Evolutionary conservation across 2,888 invertebrate species (phyloP), one percentile per base, ranked within the genome.

Genomic region (Allygus modestus): DNA sequence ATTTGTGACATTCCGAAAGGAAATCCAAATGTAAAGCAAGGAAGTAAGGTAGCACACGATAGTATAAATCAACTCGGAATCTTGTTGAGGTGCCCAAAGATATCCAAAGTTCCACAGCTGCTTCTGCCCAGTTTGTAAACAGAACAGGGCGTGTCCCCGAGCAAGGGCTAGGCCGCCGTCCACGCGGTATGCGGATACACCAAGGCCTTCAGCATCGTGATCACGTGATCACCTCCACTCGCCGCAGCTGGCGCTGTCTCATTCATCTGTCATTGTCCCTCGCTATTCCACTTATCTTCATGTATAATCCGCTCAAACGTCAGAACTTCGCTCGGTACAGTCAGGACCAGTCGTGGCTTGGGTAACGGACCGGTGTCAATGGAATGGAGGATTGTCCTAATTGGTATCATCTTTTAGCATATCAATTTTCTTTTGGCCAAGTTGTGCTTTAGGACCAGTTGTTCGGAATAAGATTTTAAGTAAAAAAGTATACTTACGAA

Each of bases 161-260:
- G 65, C 9, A 28, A 0, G 9, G 9, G 65, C 1, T 28, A 0
- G 1, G 20, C 20, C 4, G 31, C 69, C 58, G 58, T 11, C 69
- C 73, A 41, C 73, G 41, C 41, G 73, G 73, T 20, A 37, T 41
- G 41, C 43, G 37, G 73, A 43, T 73, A 43, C 43, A 41, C 41
- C 37, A 41, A 37, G 41, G 73, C 23, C 73, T 43, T 43, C 73
- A 73, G 73, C n/a, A 37, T 41, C 4, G 73, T 9, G 33, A 33
- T 73, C 73, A 73, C 43, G 73, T 73, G 73, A 37, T 69, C 26
- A 33, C n/a, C 17, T 33, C 69, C 1, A 31, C 69, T 69, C 26
- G 15, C n/a, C 17, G 4, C 69, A 17, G 69, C 69, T 23, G 58
- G 23, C 2, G 23, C 9, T 28, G 17, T 4, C 65, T n/a, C 65